Base-by-base conservation (phyloP, 2,888 invertebrate species). In the Dicyrtoma fusca region DNA sequence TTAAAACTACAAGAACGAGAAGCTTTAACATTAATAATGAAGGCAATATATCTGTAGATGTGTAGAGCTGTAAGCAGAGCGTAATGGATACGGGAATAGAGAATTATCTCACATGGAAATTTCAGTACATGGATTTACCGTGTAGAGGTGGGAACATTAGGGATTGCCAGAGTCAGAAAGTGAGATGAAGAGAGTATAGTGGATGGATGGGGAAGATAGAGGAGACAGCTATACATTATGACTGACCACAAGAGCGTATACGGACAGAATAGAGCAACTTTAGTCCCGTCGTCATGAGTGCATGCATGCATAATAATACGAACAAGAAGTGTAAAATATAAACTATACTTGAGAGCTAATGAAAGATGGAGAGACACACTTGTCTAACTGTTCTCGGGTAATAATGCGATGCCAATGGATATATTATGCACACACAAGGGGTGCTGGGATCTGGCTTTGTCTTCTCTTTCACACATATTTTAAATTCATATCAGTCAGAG, bases 331-430 rank as follows among this genome's bases (percentile, higher is more conserved):
- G 3, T 49, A 14, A 13, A 3, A 19, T 53, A 23, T 53, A 17
- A 17, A 53, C 53, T 53, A 53, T 10, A 17, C 53, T 4, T 19
- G 34, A 34, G 19, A 53, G 19, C 53, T 53, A 53, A 53, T 53
- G 53, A 53, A 53, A 53, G 21, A 11, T 21, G 34, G 34, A 34
- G 34, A 34, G 34, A 34, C 45, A 44, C 25, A 44, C 10, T 62
- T 10, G n/a, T 23, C 10, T 63, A 47, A 47, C 45, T 63, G 63
- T 47, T 64, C 23, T 25, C n/a, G 13, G 26, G 26, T 26, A 25
- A 51, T 51, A 51, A 51, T 51, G 25, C n/a, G 26, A 49, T 65
- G 65, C 65, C 51, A 65, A 65, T 65, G 65, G 65, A 47, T 49
- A 49, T 65, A 51, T 65, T 65, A 65, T 51, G 49, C 65, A 25